Conservation (phyloP, 2,797 vertebrate genomes). For the Kryptopterus vitreolus region DNA sequence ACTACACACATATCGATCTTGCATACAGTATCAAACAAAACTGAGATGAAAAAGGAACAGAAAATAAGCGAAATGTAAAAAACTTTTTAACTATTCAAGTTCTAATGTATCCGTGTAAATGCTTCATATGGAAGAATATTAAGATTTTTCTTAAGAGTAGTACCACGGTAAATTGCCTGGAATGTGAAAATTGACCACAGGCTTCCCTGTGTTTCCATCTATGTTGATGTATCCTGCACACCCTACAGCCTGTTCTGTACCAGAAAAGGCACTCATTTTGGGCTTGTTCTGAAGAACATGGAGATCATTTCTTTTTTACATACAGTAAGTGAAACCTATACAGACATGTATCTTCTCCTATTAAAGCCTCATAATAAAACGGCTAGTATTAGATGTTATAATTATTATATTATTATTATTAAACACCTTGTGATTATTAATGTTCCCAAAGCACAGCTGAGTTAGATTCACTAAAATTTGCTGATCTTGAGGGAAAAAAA, state of each 20-base stretch:
- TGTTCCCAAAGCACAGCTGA: background rate
- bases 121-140: background rate
- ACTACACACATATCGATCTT: background rate
- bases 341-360: too few relatives aligned
- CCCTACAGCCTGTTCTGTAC: background rate
- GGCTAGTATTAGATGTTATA: background rate
- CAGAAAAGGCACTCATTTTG: background rate
- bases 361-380: background rate
- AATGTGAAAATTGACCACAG: background rate
- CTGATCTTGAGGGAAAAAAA: too few relatives aligned
- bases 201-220: background rate
- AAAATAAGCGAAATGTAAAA: background rate
- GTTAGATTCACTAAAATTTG: background rate
- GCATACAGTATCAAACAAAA: background rate
- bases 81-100: background rate
- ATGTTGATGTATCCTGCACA: constrained; percentile 18
- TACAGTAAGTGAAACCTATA: background rate
- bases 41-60: background rate
- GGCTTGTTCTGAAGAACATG: background rate
- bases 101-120: background rate
- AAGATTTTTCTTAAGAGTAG: background rate
- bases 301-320: background rate
- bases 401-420: background rate
- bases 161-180: background rate
- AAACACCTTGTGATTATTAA: background rate